Evolutionary conservation across 2,113 vertebrate species (phyloP).

Genomic region (Gallinago jamesoni): DNA sequence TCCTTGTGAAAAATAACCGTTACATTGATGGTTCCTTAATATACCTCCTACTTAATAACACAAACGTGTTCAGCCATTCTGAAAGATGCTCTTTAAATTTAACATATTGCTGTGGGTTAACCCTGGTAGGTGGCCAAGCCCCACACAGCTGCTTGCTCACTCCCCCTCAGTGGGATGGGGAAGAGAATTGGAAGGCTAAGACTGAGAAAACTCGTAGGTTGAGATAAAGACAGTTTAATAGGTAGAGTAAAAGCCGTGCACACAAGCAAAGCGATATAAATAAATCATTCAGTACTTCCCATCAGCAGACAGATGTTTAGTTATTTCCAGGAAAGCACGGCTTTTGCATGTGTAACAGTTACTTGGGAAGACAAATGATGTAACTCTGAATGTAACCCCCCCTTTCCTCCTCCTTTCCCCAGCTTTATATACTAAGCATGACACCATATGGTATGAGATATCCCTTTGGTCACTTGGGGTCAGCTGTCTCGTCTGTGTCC

Average conservation of each 20-base stretch:
- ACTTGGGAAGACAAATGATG: background rate
- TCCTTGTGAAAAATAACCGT: background rate
- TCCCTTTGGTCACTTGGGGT: background rate
- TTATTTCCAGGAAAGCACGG: background rate
- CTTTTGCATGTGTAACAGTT: fast-evolving
- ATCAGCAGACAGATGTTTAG: background rate
- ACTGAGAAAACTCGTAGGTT: background rate
- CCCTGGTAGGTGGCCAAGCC: background rate
- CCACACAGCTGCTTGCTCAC: background rate
- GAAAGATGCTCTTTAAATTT: background rate
- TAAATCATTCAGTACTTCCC: background rate
- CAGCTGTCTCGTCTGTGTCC: background rate
- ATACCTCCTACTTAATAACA: background rate
- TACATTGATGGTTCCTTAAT: background rate
- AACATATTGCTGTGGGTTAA: background rate
- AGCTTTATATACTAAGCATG: background rate
- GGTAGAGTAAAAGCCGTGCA: background rate
- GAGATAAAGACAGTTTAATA: background rate
- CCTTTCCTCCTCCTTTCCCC: background rate
- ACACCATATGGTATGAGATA: no score
- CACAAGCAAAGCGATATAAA: background rate
- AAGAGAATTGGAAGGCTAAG: background rate
- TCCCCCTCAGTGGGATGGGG: background rate
- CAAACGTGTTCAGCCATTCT: background rate
- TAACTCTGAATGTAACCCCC: background rate